Evolutionary conservation across 2,888 invertebrate genomes (phyloP).

Genomic region (Leptinotarsa peninsularis): DNA sequence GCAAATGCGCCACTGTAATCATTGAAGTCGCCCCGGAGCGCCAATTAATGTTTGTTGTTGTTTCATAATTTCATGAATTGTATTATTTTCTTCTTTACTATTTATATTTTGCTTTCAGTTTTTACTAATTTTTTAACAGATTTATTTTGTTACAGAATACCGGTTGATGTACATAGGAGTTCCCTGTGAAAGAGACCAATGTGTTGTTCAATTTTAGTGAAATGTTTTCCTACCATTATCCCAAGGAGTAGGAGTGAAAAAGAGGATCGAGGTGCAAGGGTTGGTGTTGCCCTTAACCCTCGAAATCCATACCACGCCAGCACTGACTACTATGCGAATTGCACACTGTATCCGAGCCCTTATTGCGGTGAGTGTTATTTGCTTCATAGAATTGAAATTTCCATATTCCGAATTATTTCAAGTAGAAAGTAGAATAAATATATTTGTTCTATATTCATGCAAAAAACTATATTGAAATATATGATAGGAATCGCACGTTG

Average conservation of each 20-base stretch:
- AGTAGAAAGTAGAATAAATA: too few species aligned
- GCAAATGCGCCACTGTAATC: too few species aligned
- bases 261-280: conserved; percentile 58
- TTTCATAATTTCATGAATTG: too few species aligned
- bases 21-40: too few species aligned
- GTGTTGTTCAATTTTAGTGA: conserved; percentile 40
- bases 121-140: too few species aligned
- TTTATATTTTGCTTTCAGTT: not conserved
- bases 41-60: too few species aligned
- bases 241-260: conserved; percentile 44
- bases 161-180: conserved; percentile 35
- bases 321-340: conserved; percentile 84
- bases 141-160: conserved; percentile 34
- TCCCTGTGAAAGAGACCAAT: conserved; percentile 33
- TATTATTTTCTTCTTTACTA: not conserved
- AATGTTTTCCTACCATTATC: conserved; percentile 35
- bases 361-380: conserved; percentile 76
- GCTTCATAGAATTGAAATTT: not conserved
- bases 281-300: conserved; percentile 61
- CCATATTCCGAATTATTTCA: too few species aligned
- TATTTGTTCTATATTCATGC: too few species aligned
- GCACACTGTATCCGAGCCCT: conserved; percentile 78
- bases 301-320: conserved; percentile 70
- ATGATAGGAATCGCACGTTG: too few species aligned
- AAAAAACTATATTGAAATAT: too few species aligned